Base-by-base conservation (phyloP, 2,113 vertebrate genomes). In the Sakesphorus luctuosus region DNA sequence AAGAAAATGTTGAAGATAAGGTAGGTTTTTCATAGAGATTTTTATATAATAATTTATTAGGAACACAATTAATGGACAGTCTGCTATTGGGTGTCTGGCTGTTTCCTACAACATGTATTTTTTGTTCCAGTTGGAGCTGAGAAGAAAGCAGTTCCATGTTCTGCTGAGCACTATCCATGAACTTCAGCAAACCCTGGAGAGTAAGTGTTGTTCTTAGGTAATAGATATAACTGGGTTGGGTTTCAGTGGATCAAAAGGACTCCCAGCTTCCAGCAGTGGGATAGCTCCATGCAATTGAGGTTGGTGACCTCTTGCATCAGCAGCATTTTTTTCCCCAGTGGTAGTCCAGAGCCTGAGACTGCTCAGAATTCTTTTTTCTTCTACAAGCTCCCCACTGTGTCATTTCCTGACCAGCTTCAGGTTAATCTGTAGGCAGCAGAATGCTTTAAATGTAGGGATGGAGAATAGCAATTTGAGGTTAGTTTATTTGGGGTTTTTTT, bases 1-100 rank as follows among this genome's bases (percentile, higher is more conserved):
- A 99, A 97, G 99, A 99, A 97, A 99, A 98, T 47, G 99, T 99
- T 65, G 99, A 99, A 97, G 99, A 99, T 96, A 99, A 99, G 99
- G 99, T 99, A 98, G 89, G 96, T 94, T 49, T 81, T 80, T 72
- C 50, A 36, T 11, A 71, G 28, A 82, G 18, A 7, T 71, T 44
- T 9, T 65, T 85, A 33, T 26, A 3, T 69, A 83, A 80, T 68
- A 67, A 56, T 84, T 73, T 46, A 23, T 65, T 40, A 38, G 53
- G 33, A 75, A 43, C 38, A 47, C 38, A 79, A 19, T 65, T 58
- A 63, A 17, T n/a, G 8, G 35, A 79, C 38, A 33, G 23, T 71
- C 25, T 75, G 50, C n/a, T 67, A 0, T 31, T 35, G 23, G 14
- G 16, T 74, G 31, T 36, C 77, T 55, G 46, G 33, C 82, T 47